Conservation (phyloP, 1,140 invertebrate species). For the Micrasema minimum region DNA sequence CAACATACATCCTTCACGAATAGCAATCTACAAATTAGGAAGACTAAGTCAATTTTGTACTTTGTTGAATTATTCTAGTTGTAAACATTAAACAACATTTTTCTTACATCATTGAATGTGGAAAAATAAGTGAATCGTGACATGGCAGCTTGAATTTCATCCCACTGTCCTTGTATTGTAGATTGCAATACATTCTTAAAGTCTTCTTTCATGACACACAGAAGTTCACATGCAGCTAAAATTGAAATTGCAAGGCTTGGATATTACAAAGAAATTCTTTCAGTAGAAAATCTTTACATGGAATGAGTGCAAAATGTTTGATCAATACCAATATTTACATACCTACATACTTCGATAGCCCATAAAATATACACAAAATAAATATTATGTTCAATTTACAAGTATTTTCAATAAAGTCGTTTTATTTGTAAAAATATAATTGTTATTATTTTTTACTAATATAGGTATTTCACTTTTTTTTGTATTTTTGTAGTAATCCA, state of each 20-base stretch:
- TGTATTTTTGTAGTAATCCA: no score
- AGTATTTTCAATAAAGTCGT: no score
- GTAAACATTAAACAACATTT: neutral
- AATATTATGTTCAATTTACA: no score
- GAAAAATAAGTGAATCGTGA: slow-evolving; percentile 73
- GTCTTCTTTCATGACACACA: slow-evolving; percentile 66
- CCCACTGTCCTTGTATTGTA: slow-evolving; percentile 69
- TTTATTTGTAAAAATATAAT: no score
- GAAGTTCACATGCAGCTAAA: slow-evolving; percentile 67
- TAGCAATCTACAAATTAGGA: slow-evolving; percentile 62
- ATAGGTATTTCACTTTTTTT: no score
- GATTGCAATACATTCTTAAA: slow-evolving; percentile 70
- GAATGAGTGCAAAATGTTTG: slow-evolving; percentile 9
- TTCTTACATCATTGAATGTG: slow-evolving; percentile 66
- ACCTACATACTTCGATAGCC: no score
- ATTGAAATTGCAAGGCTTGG: neutral
- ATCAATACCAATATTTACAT: slow-evolving; percentile 33
- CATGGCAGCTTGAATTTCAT: slow-evolving; percentile 69
- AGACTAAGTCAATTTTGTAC: slow-evolving; percentile 16
- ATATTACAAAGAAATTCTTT: slow-evolving; percentile 4
- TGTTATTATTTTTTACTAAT: no score
- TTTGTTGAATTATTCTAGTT: neutral
- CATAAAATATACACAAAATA: no score
- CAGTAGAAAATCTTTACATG: no score
- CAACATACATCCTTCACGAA: slow-evolving; percentile 72